phyloP scores from a whole-genome alignment of 2,888 invertebrate genomes.

The Synanthedon myopaeformis region DNA sequence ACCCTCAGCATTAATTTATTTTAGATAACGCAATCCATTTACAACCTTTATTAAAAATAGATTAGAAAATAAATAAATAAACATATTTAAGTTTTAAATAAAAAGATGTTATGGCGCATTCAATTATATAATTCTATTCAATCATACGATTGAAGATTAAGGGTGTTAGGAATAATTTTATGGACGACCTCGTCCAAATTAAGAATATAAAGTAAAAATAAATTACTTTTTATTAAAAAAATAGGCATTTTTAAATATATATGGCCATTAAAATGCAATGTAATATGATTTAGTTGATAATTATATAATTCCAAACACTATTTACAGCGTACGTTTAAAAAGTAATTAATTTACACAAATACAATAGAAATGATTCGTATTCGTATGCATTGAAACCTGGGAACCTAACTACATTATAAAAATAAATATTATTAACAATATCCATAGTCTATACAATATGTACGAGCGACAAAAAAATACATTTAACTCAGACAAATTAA shows the following conservation, averaged over 20 bases:
- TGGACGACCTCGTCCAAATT: neutral
- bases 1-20: no score
- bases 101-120: no score
- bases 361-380: slow-evolving; percentile 6
- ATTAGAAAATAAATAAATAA: no score
- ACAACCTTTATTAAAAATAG: no score
- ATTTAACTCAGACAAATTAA: no score
- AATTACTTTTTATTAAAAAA: neutral
- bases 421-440: slow-evolving; percentile 38
- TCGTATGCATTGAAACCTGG: slow-evolving; percentile 40
- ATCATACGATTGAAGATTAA: no score
- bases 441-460: slow-evolving; percentile 13
- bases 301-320: neutral
- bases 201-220: neutral
- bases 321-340: slow-evolving; percentile 4
- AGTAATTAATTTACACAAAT: neutral
- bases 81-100: no score
- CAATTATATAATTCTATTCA: no score
- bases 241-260: slow-evolving; percentile 4
- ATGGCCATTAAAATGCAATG: slow-evolving; percentile 18
- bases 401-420: slow-evolving; percentile 40
- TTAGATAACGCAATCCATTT: no score
- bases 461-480: neutral
- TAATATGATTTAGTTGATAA: neutral
- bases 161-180: no score